Base-by-base conservation (phyloP, 2,797 vertebrate species). In the Myotis findleyi region DNA sequence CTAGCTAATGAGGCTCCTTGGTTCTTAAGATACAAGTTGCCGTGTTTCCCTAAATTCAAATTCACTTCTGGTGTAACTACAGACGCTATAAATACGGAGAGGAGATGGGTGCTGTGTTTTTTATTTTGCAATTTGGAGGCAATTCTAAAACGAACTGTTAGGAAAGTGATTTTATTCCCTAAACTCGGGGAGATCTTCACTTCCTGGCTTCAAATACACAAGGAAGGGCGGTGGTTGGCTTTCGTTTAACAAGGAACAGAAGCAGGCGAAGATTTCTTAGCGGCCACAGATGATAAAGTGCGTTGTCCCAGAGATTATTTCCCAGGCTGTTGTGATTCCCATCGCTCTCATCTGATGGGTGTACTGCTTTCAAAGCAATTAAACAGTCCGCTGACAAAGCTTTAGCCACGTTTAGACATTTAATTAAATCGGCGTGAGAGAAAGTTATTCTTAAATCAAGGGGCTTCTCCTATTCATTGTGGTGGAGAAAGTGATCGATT, bases 51-150 rank as follows among this genome's bases (percentile, higher is more conserved):
- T 96, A 96, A 95, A 95, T 97, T 97, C 94, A 96, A 97, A 97
- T 96, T 94, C 96, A 93, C 76, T 95, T 96, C 95, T 96, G 92
- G 77, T 97, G 91, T 97, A 94, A 97, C 95, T 94, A 96, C 92
- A 90, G 95, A 94, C 87, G 95, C 93, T 96, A 93, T 93, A 97
- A 96, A 96, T 95, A 92, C 14, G 3, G 93, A 95, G 88, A 68
- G 89, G 84, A 73, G 49, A 95, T 84, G 72, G 89, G 55, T 84
- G 93, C 76, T 93, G 64, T 80, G 87, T 80, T 89, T 88, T 49
- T 91, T 59, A 79, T 95, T 97, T 94, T 96, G 47, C 62, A 92
- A 76, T 80, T 95, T 95, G 89, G 92, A 97, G 85, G 30, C 75
- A 85, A 71, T 93, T 96, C 81, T 88, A 89, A 83, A 86, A 87